These are phyloP conservation scores for Eubucco bourcierii DNA, from an alignment of 2,113 vertebrate genomes.

Conservation along the genomic window DNA sequence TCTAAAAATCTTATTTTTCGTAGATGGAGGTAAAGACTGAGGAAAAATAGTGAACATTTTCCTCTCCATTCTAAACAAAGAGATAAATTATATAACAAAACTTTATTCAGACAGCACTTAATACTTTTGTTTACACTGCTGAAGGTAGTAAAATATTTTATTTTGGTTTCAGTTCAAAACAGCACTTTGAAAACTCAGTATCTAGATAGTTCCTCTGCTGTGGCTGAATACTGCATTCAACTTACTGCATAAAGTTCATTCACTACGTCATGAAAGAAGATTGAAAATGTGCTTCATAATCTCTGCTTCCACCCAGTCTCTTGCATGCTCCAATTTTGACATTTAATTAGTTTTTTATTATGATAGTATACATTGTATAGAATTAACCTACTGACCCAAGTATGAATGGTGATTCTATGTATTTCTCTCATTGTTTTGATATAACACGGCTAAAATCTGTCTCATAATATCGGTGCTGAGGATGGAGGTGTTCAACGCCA, in stretches of 20 bases:
- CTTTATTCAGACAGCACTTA: not conserved
- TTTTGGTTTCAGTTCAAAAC: not conserved
- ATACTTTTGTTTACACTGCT: not conserved
- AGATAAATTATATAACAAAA: not conserved
- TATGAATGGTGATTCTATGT: not conserved
- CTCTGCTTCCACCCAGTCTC: not conserved
- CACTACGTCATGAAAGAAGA: not conserved
- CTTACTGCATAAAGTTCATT: not conserved
- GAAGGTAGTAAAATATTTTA: not conserved
- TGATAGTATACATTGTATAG: not conserved
- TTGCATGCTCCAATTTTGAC: not conserved
- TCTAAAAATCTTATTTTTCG: not conserved
- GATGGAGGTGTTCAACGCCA: no score
- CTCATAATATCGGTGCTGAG: not conserved
- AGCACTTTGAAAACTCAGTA: not conserved
- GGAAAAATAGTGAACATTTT: not conserved
- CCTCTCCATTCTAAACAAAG: not conserved
- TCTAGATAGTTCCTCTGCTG: not conserved
- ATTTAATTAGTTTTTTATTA: not conserved
- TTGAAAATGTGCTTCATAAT: not conserved
- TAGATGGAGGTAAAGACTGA: not conserved
- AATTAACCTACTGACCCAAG: not conserved
- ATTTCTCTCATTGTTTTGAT: not conserved
- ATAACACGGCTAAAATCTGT: not conserved
- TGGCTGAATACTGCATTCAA: not conserved